Evolutionary conservation across 1,140 invertebrate genomes (phyloP).

Genomic region (Propsilocerus akamusi): DNA sequence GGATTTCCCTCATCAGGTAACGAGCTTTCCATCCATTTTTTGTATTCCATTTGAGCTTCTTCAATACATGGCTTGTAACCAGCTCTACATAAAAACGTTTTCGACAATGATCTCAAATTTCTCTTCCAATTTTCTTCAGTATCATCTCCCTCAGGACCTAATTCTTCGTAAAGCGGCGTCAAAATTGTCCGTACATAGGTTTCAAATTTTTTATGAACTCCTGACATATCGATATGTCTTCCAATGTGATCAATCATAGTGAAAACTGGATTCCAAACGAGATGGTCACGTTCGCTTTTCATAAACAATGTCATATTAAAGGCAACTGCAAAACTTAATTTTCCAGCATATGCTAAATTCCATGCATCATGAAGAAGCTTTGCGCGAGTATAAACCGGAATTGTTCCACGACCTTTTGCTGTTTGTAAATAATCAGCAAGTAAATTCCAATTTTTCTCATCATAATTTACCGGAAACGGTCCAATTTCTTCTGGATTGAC

Average conservation of each 20-base stretch:
- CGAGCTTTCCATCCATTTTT: conserved; percentile 42
- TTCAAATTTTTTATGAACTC: conserved; percentile 45
- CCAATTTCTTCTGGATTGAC: conserved; percentile 66
- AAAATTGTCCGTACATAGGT: conserved; percentile 41
- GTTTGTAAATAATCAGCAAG: conserved; percentile 40
- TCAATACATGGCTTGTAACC: conserved; percentile 50
- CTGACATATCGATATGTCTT: conserved; percentile 41
- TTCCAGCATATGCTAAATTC: conserved; percentile 59
- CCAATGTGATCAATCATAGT: conserved; percentile 61
- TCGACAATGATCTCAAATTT: conserved; percentile 37
- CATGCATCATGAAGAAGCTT: conserved; percentile 60
- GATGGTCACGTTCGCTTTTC: conserved; percentile 42
- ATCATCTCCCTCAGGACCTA: conserved; percentile 28
- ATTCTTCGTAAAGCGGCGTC: conserved; percentile 43
- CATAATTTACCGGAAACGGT: conserved; percentile 68
- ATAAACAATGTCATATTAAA: conserved; percentile 58
- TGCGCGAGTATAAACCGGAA: conserved; percentile 48
- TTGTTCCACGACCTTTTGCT: conserved; percentile 27
- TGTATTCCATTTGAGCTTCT: conserved; percentile 41
- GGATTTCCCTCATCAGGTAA: conserved; percentile 52
- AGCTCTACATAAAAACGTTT: conserved; percentile 46
- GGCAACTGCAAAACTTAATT: conserved; percentile 45
- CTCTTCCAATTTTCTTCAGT: conserved; percentile 36
- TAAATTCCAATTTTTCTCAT: conserved; percentile 56
- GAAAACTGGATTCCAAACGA: conserved; percentile 60